Conservation (phyloP, 2,888 invertebrate genomes). For the Mesoligia furuncula region DNA sequence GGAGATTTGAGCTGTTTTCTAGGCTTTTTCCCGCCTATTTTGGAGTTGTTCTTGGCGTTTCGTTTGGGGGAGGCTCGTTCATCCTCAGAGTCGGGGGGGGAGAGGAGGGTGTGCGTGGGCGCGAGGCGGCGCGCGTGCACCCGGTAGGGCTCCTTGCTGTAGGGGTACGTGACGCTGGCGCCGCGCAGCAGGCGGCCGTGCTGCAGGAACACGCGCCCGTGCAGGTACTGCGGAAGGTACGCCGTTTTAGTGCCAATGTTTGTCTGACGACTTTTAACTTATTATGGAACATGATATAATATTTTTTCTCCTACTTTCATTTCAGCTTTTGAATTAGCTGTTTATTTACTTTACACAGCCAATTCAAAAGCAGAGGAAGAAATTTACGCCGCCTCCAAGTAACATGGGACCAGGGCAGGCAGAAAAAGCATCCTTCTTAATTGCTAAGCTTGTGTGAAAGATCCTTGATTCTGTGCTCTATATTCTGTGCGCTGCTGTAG, state of each 20-base stretch:
- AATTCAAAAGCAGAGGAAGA: too few species aligned
- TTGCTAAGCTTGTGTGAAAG: not conserved
- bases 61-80: constrained; percentile 82
- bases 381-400: not conserved
- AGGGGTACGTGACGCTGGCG: constrained; percentile 89
- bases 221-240: constrained; percentile 92
- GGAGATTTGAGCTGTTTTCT: constrained; percentile 85
- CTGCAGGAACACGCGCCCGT: constrained; percentile 94
- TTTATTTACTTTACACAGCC: not conserved
- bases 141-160: constrained; percentile 87
- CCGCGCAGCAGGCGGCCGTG: constrained; percentile 92
- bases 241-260: constrained; percentile 2
- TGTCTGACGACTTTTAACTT: not conserved
- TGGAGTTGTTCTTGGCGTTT: constrained; percentile 72
- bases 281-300: not conserved
- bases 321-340: not conserved
- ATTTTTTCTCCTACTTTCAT: not conserved
- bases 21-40: constrained; percentile 80
- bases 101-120: constrained; percentile 76
- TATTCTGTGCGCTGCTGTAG: too few species aligned
- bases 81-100: constrained; percentile 83
- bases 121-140: constrained; percentile 83
- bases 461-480: not conserved
- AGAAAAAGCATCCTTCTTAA: not conserved
- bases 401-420: not conserved